These are phyloP conservation scores for Cactoblastis cactorum DNA, from an alignment of 2,888 invertebrate genomes.

Conservation along the genomic window DNA sequence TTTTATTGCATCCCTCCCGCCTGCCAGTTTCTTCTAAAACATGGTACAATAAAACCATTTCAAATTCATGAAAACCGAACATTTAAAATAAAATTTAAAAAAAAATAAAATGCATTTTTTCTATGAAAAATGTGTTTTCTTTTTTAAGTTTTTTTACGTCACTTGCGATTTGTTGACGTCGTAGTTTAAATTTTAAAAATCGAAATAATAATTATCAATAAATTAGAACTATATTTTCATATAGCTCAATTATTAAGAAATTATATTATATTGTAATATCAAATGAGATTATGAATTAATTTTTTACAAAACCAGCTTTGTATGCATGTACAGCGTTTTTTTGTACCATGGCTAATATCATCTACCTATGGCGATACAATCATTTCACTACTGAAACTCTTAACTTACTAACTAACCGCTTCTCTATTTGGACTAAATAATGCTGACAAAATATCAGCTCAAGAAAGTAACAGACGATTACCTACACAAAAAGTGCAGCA, in stretches of 20 bases:
- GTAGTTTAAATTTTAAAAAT: too few species aligned
- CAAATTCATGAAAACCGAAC: not conserved
- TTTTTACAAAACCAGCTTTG: not conserved
- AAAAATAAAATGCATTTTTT: too few species aligned
- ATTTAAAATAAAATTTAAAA: not conserved
- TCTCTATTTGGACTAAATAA: slow-evolving; percentile 64
- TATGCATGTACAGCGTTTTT: not conserved
- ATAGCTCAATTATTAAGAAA: too few species aligned
- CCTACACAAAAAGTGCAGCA: slow-evolving; percentile 52
- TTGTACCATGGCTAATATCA: slow-evolving; percentile 45
- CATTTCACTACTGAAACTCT: slow-evolving; percentile 69
- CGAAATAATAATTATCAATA: too few species aligned
- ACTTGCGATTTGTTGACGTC: too few species aligned
- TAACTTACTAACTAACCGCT: slow-evolving; percentile 61
- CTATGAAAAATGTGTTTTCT: too few species aligned
- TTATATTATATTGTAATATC: too few species aligned
- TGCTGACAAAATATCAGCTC: slow-evolving; percentile 39
- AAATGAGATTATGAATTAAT: too few species aligned
- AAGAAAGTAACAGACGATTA: slow-evolving; percentile 53
- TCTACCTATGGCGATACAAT: slow-evolving; percentile 71
- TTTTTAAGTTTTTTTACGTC: too few species aligned
- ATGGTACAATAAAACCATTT: not conserved
- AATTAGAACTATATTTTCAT: too few species aligned
- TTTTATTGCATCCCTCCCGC: slow-evolving; percentile 72
- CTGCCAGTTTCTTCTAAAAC: slow-evolving; percentile 42